Base-by-base conservation (phyloP, 2,113 vertebrate species). In the Pollachius pollachius region DNA sequence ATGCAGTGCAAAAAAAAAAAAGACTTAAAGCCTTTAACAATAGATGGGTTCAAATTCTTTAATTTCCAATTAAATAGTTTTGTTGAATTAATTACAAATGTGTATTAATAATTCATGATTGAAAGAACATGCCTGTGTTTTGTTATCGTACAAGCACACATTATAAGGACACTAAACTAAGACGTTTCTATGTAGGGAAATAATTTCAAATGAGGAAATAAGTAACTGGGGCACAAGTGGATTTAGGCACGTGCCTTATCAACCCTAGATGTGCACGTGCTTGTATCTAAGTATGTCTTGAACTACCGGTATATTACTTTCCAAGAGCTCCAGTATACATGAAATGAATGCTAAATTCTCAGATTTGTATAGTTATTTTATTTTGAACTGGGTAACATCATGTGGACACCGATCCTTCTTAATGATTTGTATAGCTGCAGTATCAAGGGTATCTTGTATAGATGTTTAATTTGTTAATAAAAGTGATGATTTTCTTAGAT, bases 381-480 rank as follows among this genome's bases (percentile, higher is more conserved):
- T 76, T 68, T 69, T 75, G 69, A 82, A 72, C 66, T 73, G 77
- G 80, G 64, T 83, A 68, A 78, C 76, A 76, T 83, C 78, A 76
- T 58, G 83, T 84, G 78, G 70, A 83, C 79, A 80, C 69, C 75
- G 82, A 62, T 75, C 17, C 30, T 62, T 78, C 80, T 76, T 83
- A 81, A 88, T 87, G 79, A 86, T 89, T 89, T 88, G 85, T 87
- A 89, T 84, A 88, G 86, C 82, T 88, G 88, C 86, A 77, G 86
- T 89, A 87, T 87, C 87, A 87, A 88, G 88, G 85, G 84, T 87
- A 83, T 86, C 86, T 81, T 88, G 87, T 88, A 86, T 88, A 89
- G 86, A 90, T 90, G 88, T 88, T 84, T 87, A 89, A 85, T 90
- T 90, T 87, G 86, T 71, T 90, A 88, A 87, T 90, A 90, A 90